phyloP scores from a whole-genome alignment of 1,140 invertebrate species.

The Drosophila littoralis region DNA sequence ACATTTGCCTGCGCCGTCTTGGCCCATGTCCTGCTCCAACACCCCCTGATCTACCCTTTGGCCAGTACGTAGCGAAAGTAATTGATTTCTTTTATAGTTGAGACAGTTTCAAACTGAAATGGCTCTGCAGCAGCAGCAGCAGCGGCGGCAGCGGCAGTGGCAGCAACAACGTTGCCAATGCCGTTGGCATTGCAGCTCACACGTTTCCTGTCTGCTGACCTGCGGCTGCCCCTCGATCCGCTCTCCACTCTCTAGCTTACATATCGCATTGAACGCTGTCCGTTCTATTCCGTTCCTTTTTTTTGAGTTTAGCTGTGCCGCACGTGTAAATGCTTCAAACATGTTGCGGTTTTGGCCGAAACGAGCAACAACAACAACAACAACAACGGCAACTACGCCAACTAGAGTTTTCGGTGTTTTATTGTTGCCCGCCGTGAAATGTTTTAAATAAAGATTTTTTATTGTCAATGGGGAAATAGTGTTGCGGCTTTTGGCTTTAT shows the following conservation, averaged over 20 bases:
- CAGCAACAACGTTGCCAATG: slow-evolving; percentile 64
- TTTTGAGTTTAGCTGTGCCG: slow-evolving; percentile 68
- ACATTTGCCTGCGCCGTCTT: slow-evolving; percentile 45
- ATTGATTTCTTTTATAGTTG: slow-evolving; percentile 83
- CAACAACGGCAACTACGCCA: slow-evolving; percentile 11
- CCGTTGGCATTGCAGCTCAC: slow-evolving; percentile 37
- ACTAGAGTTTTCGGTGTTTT: slow-evolving; percentile 69
- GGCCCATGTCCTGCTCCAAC: slow-evolving; percentile 1
- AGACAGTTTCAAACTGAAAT: slow-evolving; percentile 80
- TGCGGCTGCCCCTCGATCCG: slow-evolving; percentile 14
- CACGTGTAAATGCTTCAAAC: slow-evolving; percentile 81
- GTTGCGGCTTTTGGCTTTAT: slow-evolving; percentile 78
- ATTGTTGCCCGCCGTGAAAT: slow-evolving; percentile 76
- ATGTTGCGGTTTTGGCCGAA: slow-evolving; percentile 75
- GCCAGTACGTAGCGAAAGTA: slow-evolving; percentile 69
- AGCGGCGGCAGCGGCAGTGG: background rate
- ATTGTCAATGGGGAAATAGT: slow-evolving; percentile 78
- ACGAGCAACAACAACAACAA: slow-evolving; percentile 14
- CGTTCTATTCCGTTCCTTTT: slow-evolving; percentile 50
- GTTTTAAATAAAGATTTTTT: slow-evolving; percentile 83
- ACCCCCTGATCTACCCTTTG: background rate
- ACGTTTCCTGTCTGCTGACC: slow-evolving; percentile 56
- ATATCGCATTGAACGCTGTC: slow-evolving; percentile 41
- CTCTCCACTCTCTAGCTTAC: background rate
- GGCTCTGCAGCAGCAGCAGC: slow-evolving; percentile 56